Base-by-base conservation (phyloP, 2,888 invertebrate genomes). In the Minunthozetes semirufus region DNA sequence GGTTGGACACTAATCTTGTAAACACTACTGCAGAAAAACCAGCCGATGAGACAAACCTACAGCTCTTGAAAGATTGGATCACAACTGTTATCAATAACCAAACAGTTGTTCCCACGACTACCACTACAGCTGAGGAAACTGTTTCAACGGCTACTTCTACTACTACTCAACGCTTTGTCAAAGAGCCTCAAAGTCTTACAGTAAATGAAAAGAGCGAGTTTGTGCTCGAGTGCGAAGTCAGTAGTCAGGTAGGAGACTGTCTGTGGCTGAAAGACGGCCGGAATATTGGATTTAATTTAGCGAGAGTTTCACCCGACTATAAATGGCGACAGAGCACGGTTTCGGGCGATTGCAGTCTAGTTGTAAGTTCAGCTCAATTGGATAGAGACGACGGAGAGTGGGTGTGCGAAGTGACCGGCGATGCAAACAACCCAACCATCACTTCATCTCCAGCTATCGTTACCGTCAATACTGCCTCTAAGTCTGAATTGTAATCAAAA, bases 391-490 rank as follows among this genome's bases (percentile, higher is more conserved):
- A 76, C 46, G 78, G 78, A 6, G 74, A 78, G 38, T 78, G 78
- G 78, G 68, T 76, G 1, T 78, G 78, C 73, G 76, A 76, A 72
- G 76, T 78, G 22, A 78, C 77, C 56, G 78, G 78, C 17, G 78
- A 78, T 63, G 59, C 70, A 19, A 72, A 75, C 2, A 77, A 76
- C 74, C 78, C 77, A 13, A 76, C 78, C 11, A 56, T 78, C 19
- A 77, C 77, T 42, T 78, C 78, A n/a, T 17, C 59, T 11, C 75
- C 78, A 17, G 73, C 72, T 42, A 76, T 61, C 9, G 56, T 73
- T 61, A 73, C 15, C 61, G 38, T 73, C 3, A 61, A 48, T 15
- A 15, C 71, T 11, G 29, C 17, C 25, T 2, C 22, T 11, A 71
- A 71, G 48, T 48, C 27, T 71, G 71, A 66, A 66, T n/a, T 66